A percentile compares a stretch with the other conserved stretches of the same genome.
Conservation (phyloP, 2,113 vertebrate genomes). For the Scomber japonicus region DNA sequence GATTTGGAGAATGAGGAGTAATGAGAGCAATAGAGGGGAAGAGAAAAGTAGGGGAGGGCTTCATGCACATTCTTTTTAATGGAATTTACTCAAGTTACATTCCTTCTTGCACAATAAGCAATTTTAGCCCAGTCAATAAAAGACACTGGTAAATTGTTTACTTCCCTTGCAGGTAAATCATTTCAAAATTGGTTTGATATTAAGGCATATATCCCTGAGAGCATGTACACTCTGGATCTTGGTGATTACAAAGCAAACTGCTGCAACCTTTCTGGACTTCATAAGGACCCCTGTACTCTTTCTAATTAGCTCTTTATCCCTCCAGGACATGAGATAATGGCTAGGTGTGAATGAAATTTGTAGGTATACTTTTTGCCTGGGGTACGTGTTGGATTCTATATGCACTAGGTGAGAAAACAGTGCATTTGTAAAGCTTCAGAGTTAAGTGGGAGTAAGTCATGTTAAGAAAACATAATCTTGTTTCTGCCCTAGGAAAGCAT, state of each 20-base stretch:
- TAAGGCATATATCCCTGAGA: conserved; percentile 75
- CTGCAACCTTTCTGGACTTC: conserved; percentile 68
- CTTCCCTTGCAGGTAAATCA: conserved; percentile 81
- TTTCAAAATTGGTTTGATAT: conserved; percentile 82
- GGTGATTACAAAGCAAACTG: conserved; percentile 78
- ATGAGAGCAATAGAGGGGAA: conserved; percentile 68
- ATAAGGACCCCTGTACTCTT: conserved; percentile 49
- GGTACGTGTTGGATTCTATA: conserved; percentile 34
- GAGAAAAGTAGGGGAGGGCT: conserved; percentile 10
- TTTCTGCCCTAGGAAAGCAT: conserved; percentile 20
- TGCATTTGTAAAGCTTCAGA: conserved; percentile 54
- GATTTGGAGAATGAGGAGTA: conserved; percentile 64
- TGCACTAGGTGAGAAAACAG: conserved; percentile 61
- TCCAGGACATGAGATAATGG: conserved; percentile 63
- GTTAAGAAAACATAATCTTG: conserved; percentile 54
- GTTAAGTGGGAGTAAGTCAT: conserved; percentile 47
- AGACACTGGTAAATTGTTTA: conserved; percentile 77
- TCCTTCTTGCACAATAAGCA: conserved; percentile 78
- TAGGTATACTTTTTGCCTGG: conserved; percentile 48
- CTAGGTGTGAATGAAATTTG: conserved; percentile 59
- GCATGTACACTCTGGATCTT: conserved; percentile 60
- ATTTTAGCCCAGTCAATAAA: conserved; percentile 77
- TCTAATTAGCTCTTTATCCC: conserved; percentile 77
- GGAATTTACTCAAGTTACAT: conserved; percentile 72
- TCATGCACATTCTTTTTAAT: conserved; percentile 70